Base-by-base conservation (phyloP, 2,797 vertebrate genomes). In the Morelia viridis region DNA sequence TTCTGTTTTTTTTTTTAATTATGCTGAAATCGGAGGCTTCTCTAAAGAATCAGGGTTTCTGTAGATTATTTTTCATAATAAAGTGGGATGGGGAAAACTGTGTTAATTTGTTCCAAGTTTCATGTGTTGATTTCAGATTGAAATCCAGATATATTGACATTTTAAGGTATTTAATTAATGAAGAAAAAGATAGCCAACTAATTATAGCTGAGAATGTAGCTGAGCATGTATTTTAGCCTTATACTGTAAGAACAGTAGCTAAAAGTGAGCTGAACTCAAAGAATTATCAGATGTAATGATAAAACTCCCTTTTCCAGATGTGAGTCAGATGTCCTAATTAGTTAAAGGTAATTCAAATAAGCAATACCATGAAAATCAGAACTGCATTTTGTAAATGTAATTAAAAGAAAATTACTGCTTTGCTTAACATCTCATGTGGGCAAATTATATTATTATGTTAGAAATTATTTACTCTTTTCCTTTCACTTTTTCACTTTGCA, bases 271-370 rank as follows among this genome's bases (percentile, higher is more conserved):
- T 62, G 61, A 26, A 89, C 76, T 22, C 91, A 60, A 64, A 76
- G 35, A 50, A 86, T 62, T 53, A 89, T 58, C 5, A 61, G 5
- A 7, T 87, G 53, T 50, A 15, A 62, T 91, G 65, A 62, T 80
- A 64, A 84, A 57, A 53, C 56, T 17, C 57, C 46, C 61, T 92
- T 58, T 56, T 28, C 6, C 19, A 89, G 19, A 17, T 50, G 28
- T 60, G 87, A 58, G 83, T 86, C 35, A 86, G 17, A 31, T 68
- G 35, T 68, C 15, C 61, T 92, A 85, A 64, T 89, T 84, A 92
- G 31, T 86, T 86, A 53, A 89, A 61, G 35, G 85, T 68, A 86
- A 89, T 86, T 71, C 89, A 58, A 89, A 84, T 65, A 62, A 89
- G 61, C 57, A 35, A 41, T 50, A 35, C 17, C 13, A 41, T 19